Percentiles rank a stretch among this genome's conserved stretches.
Conservation (phyloP, 2,797 vertebrate species). For the Pogonophryne albipinna region DNA sequence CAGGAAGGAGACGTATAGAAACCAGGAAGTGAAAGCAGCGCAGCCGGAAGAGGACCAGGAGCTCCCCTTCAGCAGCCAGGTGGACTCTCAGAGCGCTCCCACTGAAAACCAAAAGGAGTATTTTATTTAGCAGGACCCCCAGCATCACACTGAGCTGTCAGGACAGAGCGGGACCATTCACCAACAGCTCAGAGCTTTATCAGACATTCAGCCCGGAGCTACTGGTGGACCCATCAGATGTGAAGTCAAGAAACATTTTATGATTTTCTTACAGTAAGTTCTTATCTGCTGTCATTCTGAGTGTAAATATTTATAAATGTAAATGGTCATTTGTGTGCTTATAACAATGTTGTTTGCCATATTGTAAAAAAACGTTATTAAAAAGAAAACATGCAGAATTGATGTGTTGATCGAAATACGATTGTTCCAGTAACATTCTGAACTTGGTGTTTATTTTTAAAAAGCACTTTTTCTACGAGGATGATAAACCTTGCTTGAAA, state of each 20-base stretch:
- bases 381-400: slow-evolving; percentile 18
- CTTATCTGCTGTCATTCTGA: slow-evolving; percentile 47
- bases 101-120: slow-evolving; percentile 93
- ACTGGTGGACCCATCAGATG: slow-evolving; percentile 35
- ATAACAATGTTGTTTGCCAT: slow-evolving; percentile 53
- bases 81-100: slow-evolving; percentile 84
- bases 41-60: slow-evolving; percentile 89
- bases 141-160: slow-evolving; percentile 34
- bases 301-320: slow-evolving; percentile 80
- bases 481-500: slow-evolving; percentile 35
- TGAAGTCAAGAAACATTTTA: slow-evolving; percentile 34
- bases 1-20: slow-evolving; percentile 89
- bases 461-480: slow-evolving; percentile 57
- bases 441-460: slow-evolving; percentile 58
- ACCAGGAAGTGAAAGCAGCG: slow-evolving; percentile 87
- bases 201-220: slow-evolving; percentile 28
- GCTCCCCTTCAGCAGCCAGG: slow-evolving; percentile 88
- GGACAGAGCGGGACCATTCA: slow-evolving; percentile 53
- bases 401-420: slow-evolving; percentile 46
- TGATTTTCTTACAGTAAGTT: slow-evolving; percentile 19
- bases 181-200: slow-evolving; percentile 57
- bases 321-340: slow-evolving; percentile 74
- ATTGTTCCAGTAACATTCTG: slow-evolving; percentile 55
- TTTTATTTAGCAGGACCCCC: slow-evolving; percentile 88
- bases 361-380: slow-evolving; percentile 46